A percentile compares a stretch with the other conserved stretches of the same genome.
These are phyloP conservation scores for Eretmochelys imbricata DNA, from an alignment of 2,113 vertebrate species.

Conservation along the genomic window DNA sequence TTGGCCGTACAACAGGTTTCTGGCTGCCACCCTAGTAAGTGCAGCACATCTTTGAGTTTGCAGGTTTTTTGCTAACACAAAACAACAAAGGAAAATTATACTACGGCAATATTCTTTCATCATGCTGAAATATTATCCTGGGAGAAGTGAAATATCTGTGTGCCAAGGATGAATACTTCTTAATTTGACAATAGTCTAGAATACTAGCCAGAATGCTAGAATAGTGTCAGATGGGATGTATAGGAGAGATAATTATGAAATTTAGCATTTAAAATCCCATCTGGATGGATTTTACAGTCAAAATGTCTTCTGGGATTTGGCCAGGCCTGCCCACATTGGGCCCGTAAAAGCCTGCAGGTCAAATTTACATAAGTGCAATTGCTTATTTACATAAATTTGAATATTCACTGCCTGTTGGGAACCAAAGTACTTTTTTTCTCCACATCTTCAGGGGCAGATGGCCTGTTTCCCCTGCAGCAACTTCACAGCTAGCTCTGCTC, in stretches of 20 bases:
- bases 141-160: neutral
- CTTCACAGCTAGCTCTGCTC: too few relatives aligned
- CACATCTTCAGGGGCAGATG: neutral
- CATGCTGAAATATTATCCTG: neutral
- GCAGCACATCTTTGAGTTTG: rapidly evolving
- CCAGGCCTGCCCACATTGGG: neutral
- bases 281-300: neutral
- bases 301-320: slow-evolving; percentile 1
- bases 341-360: slow-evolving; percentile 31
- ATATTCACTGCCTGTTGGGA: neutral
- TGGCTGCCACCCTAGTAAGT: neutral
- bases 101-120: neutral
- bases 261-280: slow-evolving; percentile 33
- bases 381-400: neutral
- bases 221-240: neutral
- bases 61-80: neutral
- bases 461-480: neutral
- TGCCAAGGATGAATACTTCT: neutral
- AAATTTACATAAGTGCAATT: neutral
- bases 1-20: neutral
- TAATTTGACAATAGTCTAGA: neutral
- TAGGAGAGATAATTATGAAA: neutral
- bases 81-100: neutral
- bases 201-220: neutral
- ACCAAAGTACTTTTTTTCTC: neutral